Base-by-base conservation (phyloP, 1,140 invertebrate species). In the Bombus ignitus region DNA sequence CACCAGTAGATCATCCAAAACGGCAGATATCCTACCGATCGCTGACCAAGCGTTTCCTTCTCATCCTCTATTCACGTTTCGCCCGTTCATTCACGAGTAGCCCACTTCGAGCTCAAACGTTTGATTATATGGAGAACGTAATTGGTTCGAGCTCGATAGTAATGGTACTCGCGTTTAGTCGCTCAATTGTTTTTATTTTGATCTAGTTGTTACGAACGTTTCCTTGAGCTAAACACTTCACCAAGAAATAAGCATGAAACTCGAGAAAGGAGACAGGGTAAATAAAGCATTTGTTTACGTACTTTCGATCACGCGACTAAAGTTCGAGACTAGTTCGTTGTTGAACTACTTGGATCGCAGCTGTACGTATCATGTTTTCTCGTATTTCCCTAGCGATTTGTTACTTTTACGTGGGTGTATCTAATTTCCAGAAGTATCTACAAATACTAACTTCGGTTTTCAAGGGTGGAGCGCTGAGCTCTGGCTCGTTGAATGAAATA, bases 41-140 rank as follows among this genome's bases (percentile, higher is more conserved):
- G 18, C 47, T 53, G 47, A 53, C 47, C 18, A 53, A 53, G 32
- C 81, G 28, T 39, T 47, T 35, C 32, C 53, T 44, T 22, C 32
- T 62, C 77, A 35, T 81, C 70, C 28, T 15, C 74, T 53, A 53
- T 53, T 53, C 47, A 53, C 18, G 12, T 47, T 79, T 59, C n/a
- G 13, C 32, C 47, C 47, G 28, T 53, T 74, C 73, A 47, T 76
- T 72, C 72, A 72, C 79, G 15, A 59, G 44, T 59, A 65, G 10
- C 68, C 65, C 65, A 65, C 28, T 10, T 53, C 53, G 35, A 39
- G 32, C 28, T 81, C 10, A 10, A 32, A 66, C 28, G n/a, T 77
- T 72, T 28, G 72, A 39, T 59, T 75, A 57, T n/a, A 13, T 2
- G 32, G 39, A 4, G 28, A 35, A 39, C 44, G 32, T 39, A n/a